Evolutionary conservation across 1,140 invertebrate species (phyloP), one percentile per base, ranked within the genome.

Genomic region (Drosophila insularis): DNA sequence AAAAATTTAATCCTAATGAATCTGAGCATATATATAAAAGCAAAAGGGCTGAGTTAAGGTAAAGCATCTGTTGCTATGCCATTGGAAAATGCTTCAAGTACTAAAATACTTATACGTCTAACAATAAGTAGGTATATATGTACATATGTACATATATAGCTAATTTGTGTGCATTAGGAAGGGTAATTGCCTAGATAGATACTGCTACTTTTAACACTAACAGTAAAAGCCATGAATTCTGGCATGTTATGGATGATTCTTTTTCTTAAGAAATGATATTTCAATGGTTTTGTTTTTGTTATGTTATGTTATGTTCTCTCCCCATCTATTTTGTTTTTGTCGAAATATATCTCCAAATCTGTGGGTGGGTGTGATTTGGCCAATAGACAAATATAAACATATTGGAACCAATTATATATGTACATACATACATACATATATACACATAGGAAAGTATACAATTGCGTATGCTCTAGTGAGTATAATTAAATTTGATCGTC

Each of bases 401-500:
- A 80, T 64, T 62, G 74, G 55, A 78, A 81, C 43, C 43, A 21
- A 50, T 50, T 53, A 62, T 54, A 80, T 68, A 78, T 50, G 74
- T 64, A 74, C 27, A 17, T 14, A 46, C 23, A 50, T 31, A 21
- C 19, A 10, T 14, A 59, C 2, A 19, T 11, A 7, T 35, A 60
- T 7, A 13, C n/a, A 19, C n/a, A 19, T 32, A 17, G 61, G 61
- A 61, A 35, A 64, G n/a, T 55, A 69, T 81, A 80, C 76, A 84
- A 84, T 79, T 84, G 80, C 72, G 76, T 84, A 68, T 78, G 27
- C 5, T 5, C n/a, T 27, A 27, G 27, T 27, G 27, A 55, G 76
- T 74, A 82, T 74, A 85, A 82, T 82, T 68, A 82, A 82, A 78
- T 82, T 71, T 78, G 71, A 74, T 81, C 63, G 79, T 61, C 79